Conservation (phyloP, 2,797 vertebrate species). For the Tokudaia muenninki region DNA sequence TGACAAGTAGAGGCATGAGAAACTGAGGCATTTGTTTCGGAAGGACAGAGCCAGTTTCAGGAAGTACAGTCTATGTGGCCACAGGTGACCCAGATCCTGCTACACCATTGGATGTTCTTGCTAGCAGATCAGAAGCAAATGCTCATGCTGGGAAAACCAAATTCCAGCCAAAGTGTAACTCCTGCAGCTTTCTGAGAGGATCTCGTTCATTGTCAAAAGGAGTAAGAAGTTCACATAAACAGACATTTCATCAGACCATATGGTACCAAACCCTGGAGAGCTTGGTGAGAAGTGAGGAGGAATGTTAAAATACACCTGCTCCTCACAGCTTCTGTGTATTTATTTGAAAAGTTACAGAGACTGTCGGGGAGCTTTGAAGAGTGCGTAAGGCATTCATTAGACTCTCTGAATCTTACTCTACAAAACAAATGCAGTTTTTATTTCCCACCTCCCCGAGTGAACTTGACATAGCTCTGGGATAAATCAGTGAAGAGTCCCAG, state of each 20-base stretch:
- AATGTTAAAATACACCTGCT: slow-evolving; percentile 13
- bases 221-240: not conserved
- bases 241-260: slow-evolving; percentile 26
- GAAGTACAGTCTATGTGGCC: not conserved
- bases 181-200: not conserved
- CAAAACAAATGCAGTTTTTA: slow-evolving; percentile 47
- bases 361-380: slow-evolving; percentile 21
- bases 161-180: slow-evolving; percentile 29
- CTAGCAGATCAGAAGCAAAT: not conserved
- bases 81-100: not conserved
- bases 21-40: not conserved
- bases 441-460: not conserved
- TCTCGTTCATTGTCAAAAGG: slow-evolving; percentile 11
- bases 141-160: not conserved
- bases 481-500: slow-evolving; percentile 51
- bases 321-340: slow-evolving; percentile 41
- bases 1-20: not conserved
- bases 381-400: slow-evolving; percentile 31
- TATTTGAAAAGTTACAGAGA: slow-evolving; percentile 49
- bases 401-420: slow-evolving; percentile 32
- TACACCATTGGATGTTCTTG: not conserved
- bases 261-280: not conserved
- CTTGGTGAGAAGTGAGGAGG: not conserved
- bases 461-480: slow-evolving; percentile 67
- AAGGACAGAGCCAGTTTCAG: not conserved